phyloP scores from a whole-genome alignment of 2,113 vertebrate species.

The Scomber japonicus region DNA sequence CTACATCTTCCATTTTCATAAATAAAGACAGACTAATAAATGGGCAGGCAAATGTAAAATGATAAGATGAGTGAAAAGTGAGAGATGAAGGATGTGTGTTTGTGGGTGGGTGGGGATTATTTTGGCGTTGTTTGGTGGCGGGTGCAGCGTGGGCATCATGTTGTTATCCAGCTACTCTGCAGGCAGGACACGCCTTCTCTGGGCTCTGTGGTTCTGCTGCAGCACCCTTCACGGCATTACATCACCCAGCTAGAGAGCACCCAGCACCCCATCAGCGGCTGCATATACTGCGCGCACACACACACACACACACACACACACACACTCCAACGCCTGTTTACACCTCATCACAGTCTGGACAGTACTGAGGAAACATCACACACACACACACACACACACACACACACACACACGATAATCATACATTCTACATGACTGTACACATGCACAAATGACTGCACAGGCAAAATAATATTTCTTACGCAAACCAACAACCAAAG shows the following conservation, averaged over 20 bases:
- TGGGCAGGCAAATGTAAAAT: neutral
- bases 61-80: neutral
- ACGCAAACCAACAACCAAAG: neutral
- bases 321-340: neutral
- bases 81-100: constrained; percentile 4
- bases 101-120: neutral
- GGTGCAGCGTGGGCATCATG: constrained; percentile 63
- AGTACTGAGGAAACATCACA: no score
- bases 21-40: neutral
- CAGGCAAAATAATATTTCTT: neutral
- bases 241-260: constrained; percentile 73
- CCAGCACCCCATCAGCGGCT: constrained; percentile 51
- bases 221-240: constrained; percentile 80
- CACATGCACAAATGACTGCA: constrained; percentile 4
- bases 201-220: constrained; percentile 76
- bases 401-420: neutral
- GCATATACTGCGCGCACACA: constrained; percentile 11
- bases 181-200: constrained; percentile 76
- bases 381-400: neutral
- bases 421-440: neutral
- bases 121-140: constrained; percentile 24
- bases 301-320: constrained; percentile 22
- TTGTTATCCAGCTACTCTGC: constrained; percentile 74
- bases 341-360: neutral
- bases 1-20: neutral